These are phyloP conservation scores for Leptopilina syphax DNA, from an alignment of 2,888 invertebrate species.

Conservation along the genomic window DNA sequence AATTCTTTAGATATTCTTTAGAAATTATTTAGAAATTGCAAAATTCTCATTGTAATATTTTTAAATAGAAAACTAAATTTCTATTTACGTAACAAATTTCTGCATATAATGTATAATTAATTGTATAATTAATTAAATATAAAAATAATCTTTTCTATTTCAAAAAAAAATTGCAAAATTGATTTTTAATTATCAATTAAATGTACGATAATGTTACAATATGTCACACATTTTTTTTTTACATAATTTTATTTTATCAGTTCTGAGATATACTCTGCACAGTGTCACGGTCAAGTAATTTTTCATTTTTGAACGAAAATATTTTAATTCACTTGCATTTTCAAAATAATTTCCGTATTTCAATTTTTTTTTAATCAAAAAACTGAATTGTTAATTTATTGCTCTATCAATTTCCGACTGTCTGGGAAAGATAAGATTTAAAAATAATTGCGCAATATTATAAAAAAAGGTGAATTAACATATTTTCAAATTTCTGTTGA, in stretches of 20 bases:
- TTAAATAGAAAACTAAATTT: too few species aligned
- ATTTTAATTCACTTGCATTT: too few species aligned
- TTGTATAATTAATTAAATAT: neutral
- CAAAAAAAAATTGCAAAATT: too few species aligned
- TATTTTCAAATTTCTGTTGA: neutral
- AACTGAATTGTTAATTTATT: neutral
- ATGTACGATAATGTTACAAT: too few species aligned
- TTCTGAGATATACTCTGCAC: neutral
- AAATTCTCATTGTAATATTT: too few species aligned
- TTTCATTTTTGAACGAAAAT: neutral
- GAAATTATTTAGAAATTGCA: neutral
- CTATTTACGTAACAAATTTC: too few species aligned
- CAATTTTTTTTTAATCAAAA: neutral
- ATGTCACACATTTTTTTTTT: neutral
- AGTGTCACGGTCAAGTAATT: neutral
- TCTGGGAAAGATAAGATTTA: neutral
- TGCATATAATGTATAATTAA: too few species aligned
- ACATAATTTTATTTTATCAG: conserved; percentile 3
- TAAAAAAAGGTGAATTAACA: neutral
- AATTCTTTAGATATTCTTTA: neutral
- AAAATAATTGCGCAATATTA: neutral
- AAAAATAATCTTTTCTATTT: neutral
- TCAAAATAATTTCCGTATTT: neutral
- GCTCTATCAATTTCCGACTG: conserved; percentile 12
- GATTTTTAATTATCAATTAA: too few species aligned